phyloP scores from a whole-genome alignment of 2,113 vertebrate species.

The Mustela nigripes region DNA sequence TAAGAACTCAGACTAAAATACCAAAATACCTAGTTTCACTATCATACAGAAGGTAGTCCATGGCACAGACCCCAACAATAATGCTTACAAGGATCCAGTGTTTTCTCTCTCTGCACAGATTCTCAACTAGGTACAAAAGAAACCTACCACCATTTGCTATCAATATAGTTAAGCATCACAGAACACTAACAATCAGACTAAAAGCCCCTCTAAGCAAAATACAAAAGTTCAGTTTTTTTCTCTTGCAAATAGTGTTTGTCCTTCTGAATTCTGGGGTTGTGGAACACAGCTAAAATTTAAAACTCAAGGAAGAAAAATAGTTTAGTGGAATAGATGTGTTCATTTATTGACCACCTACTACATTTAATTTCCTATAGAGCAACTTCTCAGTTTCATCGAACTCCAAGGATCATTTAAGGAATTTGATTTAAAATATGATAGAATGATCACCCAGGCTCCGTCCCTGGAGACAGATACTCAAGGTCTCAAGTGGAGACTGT shows the following conservation, averaged over 20 bases:
- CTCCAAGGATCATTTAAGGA: neutral
- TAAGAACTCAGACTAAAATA: conserved; percentile 31
- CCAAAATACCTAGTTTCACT: conserved; percentile 40
- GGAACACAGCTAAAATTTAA: neutral
- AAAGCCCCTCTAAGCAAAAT: neutral
- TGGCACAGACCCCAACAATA: neutral
- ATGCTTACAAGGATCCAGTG: conserved; percentile 27
- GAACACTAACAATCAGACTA: neutral
- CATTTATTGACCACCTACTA: neutral
- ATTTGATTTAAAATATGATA: neutral
- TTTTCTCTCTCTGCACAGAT: neutral
- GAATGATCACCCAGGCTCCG: neutral
- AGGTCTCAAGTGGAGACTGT: neutral
- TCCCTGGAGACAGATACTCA: neutral
- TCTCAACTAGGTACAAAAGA: conserved; percentile 14
- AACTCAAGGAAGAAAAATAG: neutral
- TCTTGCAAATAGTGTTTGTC: neutral
- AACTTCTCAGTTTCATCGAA: neutral
- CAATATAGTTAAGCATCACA: neutral
- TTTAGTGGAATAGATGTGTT: neutral
- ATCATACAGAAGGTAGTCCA: neutral
- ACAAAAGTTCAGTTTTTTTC: neutral
- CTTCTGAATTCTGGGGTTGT: neutral
- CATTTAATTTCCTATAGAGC: neutral
- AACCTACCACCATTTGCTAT: neutral